phyloP scores from a whole-genome alignment of 2,797 vertebrate genomes.

The Apogon talboti region DNA sequence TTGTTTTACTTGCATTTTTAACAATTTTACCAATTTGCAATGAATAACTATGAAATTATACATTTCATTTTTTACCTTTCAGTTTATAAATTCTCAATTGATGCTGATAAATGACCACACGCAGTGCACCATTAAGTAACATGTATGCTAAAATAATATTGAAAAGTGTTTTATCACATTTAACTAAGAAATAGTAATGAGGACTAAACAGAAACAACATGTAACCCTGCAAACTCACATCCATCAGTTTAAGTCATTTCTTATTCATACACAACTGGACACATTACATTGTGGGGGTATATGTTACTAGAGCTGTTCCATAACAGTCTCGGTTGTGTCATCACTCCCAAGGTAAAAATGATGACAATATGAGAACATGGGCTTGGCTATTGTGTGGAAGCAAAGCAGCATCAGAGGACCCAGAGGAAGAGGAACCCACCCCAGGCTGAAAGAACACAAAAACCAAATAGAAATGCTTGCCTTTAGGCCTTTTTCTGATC shows the following conservation, averaged over 20 bases:
- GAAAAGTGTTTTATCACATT: constrained; percentile 7
- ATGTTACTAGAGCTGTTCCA: constrained; percentile 13
- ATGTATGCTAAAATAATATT: constrained; percentile 7
- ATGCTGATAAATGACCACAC: neutral
- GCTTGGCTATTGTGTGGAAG: constrained; percentile 11
- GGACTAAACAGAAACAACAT: neutral
- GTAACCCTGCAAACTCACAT: constrained; percentile 5
- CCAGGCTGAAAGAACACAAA: constrained; percentile 9
- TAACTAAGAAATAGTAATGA: neutral
- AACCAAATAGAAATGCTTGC: constrained; percentile 24
- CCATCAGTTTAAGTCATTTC: neutral
- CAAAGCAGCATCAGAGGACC: constrained; percentile 15
- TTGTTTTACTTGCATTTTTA: too few relatives aligned
- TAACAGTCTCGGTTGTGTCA: constrained; percentile 10
- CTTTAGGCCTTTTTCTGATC: constrained; percentile 40
- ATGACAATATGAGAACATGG: constrained; percentile 31
- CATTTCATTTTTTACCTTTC: too few relatives aligned
- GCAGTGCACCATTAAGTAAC: neutral
- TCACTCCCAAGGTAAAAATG: constrained; percentile 45
- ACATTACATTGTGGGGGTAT: neutral
- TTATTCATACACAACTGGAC: neutral
- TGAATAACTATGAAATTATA: too few relatives aligned
- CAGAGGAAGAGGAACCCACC: constrained; percentile 14
- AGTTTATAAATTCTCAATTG: too few relatives aligned
- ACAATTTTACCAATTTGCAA: too few relatives aligned